phyloP scores from a whole-genome alignment of 2,888 invertebrate species.

The Rhimphoctona megacephalus region DNA sequence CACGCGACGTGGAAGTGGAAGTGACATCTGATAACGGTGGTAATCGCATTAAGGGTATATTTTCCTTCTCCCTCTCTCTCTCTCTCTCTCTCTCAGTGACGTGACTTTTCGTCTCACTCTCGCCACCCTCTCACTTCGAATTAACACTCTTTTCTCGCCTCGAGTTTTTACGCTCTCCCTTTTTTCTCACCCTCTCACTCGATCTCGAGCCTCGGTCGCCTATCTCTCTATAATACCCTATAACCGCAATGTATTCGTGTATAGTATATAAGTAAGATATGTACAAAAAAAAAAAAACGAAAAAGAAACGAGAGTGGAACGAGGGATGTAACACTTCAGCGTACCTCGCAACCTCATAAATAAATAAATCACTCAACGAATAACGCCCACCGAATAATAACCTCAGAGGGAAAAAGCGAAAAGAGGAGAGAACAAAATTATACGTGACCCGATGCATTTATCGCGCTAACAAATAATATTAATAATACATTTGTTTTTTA shows the following conservation, averaged over 20 bases:
- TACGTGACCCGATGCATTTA: constrained; percentile 26
- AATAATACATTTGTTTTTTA: constrained; percentile 32
- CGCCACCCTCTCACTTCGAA: constrained; percentile 54
- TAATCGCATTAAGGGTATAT: constrained; percentile 80
- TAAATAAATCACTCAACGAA: constrained; percentile 69
- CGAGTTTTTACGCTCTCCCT: constrained; percentile 52
- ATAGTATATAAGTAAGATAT: not conserved
- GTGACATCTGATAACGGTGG: constrained; percentile 84
- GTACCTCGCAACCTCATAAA: constrained; percentile 62
- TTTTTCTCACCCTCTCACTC: constrained; percentile 13
- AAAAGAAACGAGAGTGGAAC: constrained; percentile 28
- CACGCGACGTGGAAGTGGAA: constrained; percentile 80
- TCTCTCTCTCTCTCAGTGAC: not conserved
- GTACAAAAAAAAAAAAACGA: not conserved
- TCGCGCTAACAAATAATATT: constrained; percentile 26
- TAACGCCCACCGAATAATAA: constrained; percentile 63
- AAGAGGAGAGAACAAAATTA: constrained; percentile 13
- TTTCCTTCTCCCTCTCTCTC: constrained; percentile 9
- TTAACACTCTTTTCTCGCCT: constrained; percentile 71
- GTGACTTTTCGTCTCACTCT: not conserved
- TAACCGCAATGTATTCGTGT: constrained; percentile 43
- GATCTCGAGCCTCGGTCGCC: constrained; percentile 27
- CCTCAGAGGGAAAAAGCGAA: constrained; percentile 11
- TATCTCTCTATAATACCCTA: constrained; percentile 55
- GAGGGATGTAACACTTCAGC: constrained; percentile 41